Conservation (phyloP, 1,140 invertebrate species). For the Lepidurus couesii region DNA sequence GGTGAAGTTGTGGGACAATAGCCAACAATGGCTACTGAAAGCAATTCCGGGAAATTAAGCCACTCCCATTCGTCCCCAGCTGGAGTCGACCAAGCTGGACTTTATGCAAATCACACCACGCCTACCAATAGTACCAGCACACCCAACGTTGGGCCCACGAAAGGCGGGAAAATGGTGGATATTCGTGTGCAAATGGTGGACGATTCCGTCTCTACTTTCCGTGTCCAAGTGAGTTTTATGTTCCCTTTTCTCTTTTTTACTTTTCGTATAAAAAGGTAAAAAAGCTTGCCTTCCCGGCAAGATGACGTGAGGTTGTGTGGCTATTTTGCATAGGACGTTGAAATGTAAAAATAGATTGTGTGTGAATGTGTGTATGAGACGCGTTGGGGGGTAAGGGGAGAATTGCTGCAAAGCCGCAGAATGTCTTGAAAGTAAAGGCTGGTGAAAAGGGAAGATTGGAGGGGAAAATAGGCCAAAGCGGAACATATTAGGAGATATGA, state of each 20-base stretch:
- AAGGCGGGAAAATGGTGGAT: constrained; percentile 75
- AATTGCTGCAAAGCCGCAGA: neutral
- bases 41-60: constrained; percentile 50
- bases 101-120: constrained; percentile 54
- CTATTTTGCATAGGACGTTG: constrained; percentile 1
- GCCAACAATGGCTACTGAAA: neutral
- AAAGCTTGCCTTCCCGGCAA: neutral
- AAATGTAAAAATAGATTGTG: constrained; percentile 18
- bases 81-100: constrained; percentile 63
- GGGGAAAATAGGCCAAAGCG: neutral
- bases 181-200: constrained; percentile 81
- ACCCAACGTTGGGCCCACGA: constrained; percentile 2
- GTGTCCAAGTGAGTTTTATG: constrained; percentile 66
- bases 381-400: neutral
- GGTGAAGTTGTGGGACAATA: neutral
- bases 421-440: neutral
- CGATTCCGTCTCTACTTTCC: constrained; percentile 79
- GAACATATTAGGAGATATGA: neutral
- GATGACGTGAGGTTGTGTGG: neutral
- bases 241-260: neutral
- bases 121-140: neutral
- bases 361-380: neutral
- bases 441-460: neutral
- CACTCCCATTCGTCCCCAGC: constrained; percentile 75
- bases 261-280: neutral